These are phyloP conservation scores for Telmatherina bonti DNA, from an alignment of 2,797 vertebrate species.

Conservation along the genomic window DNA sequence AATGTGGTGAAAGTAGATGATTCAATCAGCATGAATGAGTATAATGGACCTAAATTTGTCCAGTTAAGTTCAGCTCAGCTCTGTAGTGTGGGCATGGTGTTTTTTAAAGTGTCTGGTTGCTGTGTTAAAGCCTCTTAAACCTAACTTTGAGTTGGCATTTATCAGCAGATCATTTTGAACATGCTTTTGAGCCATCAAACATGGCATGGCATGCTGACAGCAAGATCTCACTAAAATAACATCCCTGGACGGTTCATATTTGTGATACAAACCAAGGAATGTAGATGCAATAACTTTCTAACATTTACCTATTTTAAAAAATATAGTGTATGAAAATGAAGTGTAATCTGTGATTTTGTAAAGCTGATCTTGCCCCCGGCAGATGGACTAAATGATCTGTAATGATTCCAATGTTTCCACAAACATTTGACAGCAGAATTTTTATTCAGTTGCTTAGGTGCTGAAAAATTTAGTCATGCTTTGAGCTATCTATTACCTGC, in stretches of 20 bases:
- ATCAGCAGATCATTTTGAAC: conserved; percentile 29
- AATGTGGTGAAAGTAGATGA: conserved; percentile 8
- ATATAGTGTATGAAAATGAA: conserved; percentile 19
- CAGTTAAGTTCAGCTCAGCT: conserved; percentile 68
- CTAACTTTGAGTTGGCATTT: conserved; percentile 30
- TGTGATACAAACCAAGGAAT: conserved; percentile 20
- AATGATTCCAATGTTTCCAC: conserved; percentile 8
- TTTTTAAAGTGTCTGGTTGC: conserved; percentile 38
- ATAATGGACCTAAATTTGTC: conserved; percentile 34
- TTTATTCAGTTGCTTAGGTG: neutral
- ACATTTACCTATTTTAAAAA: conserved; percentile 22
- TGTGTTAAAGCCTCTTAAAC: conserved; percentile 44
- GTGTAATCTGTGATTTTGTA: conserved; percentile 25
- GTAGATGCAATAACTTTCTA: conserved; percentile 16
- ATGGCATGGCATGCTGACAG: conserved; percentile 38
- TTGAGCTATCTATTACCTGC: conserved; percentile 41
- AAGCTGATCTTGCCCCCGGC: neutral
- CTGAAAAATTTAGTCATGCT: conserved; percentile 42
- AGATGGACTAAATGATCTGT: conserved; percentile 10
- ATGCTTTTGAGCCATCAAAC: conserved; percentile 18
- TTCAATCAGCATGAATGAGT: neutral
- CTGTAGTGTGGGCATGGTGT: conserved; percentile 71
- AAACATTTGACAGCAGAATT: conserved; percentile 15
- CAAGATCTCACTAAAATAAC: conserved; percentile 31
- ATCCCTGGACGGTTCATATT: conserved; percentile 1